A percentile compares a stretch with the other conserved stretches of the same genome.
phyloP scores from a whole-genome alignment of 1,140 invertebrate genomes.

The Nasonia longicornis region DNA sequence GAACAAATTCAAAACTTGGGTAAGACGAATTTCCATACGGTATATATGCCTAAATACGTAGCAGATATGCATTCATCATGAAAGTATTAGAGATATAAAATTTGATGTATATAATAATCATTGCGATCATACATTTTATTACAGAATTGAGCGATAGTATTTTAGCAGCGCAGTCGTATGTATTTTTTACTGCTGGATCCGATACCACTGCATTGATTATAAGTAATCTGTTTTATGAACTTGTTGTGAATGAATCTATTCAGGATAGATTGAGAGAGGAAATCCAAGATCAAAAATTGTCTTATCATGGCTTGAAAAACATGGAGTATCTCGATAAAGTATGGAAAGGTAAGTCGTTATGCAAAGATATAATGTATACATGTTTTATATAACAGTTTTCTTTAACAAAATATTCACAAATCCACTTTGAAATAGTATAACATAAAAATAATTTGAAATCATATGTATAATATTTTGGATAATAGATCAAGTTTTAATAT shows the following conservation, averaged over 20 bases:
- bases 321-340: slow-evolving; percentile 57
- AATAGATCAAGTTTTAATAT: no score
- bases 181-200: slow-evolving; percentile 78
- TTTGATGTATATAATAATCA: neutral
- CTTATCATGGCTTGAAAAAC: slow-evolving; percentile 50
- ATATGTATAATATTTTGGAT: no score
- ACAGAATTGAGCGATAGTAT: slow-evolving; percentile 55
- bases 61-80: no score
- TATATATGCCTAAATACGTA: no score
- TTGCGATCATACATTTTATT: slow-evolving; percentile 27
- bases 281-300: slow-evolving; percentile 59
- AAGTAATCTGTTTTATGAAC: slow-evolving; percentile 53
- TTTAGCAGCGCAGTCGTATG: slow-evolving; percentile 59
- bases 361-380: slow-evolving; percentile 42
- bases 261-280: slow-evolving; percentile 66
- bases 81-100: no score
- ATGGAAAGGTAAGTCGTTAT: slow-evolving; percentile 59
- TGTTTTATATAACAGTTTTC: neutral
- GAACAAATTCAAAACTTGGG: slow-evolving; percentile 16
- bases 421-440: no score
- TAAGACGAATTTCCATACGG: slow-evolving; percentile 54
- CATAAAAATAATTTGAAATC: no score
- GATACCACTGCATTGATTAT: slow-evolving; percentile 69
- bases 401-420: no score
- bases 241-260: slow-evolving; percentile 69